Percentiles rank a stretch among this genome's conserved stretches.
Conservation (phyloP, 1,140 invertebrate genomes). For the Mycetomoellerius zeteki region DNA sequence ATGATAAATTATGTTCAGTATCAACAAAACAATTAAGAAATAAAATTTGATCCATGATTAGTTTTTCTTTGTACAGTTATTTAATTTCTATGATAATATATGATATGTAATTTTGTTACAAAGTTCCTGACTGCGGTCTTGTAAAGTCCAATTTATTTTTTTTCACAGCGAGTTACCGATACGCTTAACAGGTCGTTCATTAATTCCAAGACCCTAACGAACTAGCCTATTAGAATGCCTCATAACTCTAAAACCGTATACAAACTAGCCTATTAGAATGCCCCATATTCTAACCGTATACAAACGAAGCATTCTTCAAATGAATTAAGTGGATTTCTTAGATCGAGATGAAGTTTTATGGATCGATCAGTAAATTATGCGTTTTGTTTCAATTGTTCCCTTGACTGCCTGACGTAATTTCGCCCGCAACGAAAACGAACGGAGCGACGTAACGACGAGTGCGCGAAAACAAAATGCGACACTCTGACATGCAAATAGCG, state of each 20-base stretch:
- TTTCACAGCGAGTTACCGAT: neutral
- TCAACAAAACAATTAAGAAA: neutral
- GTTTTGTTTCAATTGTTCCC: slow-evolving; percentile 29
- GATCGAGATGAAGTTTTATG: slow-evolving; percentile 19
- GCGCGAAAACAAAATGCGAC: slow-evolving; percentile 12
- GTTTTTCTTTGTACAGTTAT: neutral
- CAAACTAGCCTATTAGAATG: slow-evolving; percentile 27
- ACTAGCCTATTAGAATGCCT: slow-evolving; percentile 9
- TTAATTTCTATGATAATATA: neutral
- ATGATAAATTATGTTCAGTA: neutral
- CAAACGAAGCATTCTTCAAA: slow-evolving; percentile 36
- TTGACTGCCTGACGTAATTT: slow-evolving; percentile 20
- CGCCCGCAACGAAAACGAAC: slow-evolving; percentile 11
- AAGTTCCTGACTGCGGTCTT: slow-evolving; percentile 3
- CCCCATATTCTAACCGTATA: neutral
- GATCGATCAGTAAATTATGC: slow-evolving; percentile 32
- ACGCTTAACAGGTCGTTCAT: slow-evolving; percentile 29
- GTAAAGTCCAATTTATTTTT: neutral
- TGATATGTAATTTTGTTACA: neutral
- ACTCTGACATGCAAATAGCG: slow-evolving; percentile 27
- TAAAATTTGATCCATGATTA: neutral
- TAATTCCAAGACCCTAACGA: slow-evolving; percentile 42
- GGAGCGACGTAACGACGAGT: neutral
- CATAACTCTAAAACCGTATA: neutral
- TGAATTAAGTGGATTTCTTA: neutral